phyloP scores from a whole-genome alignment of 2,888 invertebrate species.

The Drosophila crucigera region DNA sequence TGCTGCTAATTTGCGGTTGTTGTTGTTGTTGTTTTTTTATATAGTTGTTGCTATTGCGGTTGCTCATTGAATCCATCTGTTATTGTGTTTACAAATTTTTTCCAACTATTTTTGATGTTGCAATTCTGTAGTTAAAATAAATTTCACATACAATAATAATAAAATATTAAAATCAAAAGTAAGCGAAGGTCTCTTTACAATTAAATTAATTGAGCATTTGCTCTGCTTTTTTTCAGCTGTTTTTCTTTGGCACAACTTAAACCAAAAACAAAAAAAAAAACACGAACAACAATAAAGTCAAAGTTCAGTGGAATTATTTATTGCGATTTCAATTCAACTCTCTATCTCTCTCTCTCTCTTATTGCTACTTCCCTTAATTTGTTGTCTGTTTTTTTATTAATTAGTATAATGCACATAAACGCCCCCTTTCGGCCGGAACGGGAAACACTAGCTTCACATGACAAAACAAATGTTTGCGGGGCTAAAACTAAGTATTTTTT shows the following conservation, averaged over 20 bases:
- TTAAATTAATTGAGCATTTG: conserved; percentile 50
- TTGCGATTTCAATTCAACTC: conserved; percentile 14
- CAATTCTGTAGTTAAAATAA: conserved; percentile 8
- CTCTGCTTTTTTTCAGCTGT: conserved; percentile 38
- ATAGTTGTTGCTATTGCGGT: conserved; percentile 9
- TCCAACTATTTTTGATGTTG: conserved; percentile 17
- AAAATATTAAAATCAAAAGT: conserved; percentile 5
- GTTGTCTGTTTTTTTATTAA: conserved; percentile 50
- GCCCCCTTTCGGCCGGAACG: conserved; percentile 37
- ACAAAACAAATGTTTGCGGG: conserved; percentile 37
- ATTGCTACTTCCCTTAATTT: not conserved
- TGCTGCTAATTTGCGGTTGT: conserved; percentile 48
- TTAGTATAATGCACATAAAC: conserved; percentile 66
- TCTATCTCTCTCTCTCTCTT: not conserved
- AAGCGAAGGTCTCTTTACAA: conserved; percentile 18
- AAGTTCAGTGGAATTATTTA: conserved; percentile 56
- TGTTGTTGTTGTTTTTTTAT: conserved; percentile 4
- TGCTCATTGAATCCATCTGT: conserved; percentile 22
- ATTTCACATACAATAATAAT: conserved; percentile 6
- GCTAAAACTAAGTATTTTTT: conserved; percentile 18
- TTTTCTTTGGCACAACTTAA: conserved; percentile 14
- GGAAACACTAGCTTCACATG: conserved; percentile 49
- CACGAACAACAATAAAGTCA: conserved; percentile 21
- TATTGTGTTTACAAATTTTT: not conserved
- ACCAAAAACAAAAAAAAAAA: conserved; percentile 9